Base-by-base conservation (phyloP, 1,140 invertebrate genomes). In the Scaptomyza hsui region DNA sequence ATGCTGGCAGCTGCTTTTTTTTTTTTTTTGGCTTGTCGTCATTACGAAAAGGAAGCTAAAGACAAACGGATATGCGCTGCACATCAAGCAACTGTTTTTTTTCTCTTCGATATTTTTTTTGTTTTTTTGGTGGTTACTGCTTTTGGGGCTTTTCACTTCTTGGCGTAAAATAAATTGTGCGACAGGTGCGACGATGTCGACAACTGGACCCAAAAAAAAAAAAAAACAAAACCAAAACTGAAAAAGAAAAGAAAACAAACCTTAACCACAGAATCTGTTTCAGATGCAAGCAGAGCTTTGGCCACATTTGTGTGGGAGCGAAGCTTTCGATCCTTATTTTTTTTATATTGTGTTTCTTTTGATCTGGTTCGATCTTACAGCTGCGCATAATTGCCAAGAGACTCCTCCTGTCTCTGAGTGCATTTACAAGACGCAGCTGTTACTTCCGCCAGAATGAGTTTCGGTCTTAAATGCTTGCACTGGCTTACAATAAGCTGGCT, bases 41-140 rank as follows among this genome's bases (percentile, higher is more conserved):
- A 81, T 88, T 86, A 86, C 81, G 62, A 81, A 85, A 81, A 85
- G 81, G 81, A 85, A 86, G 81, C 81, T 86, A 86, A 86, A 86
- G 81, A 88, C 81, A 86, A 85, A 86, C 82, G 81, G 81, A 86
- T 86, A 86, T 86, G 82, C 81, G 77, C 62, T 67, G 77, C 81
- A 81, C 77, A 85, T 85, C 81, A 85, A 85, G 81, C 81, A 86
- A 86, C 81, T 86, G 81, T 80, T 71, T 86, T 78, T 74, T 64
- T 42, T 45, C 52, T 21, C 44, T 16, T 18, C 3, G 35, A 55
- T 65, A n/a, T n/a, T n/a, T n/a, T n/a, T 51, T 56, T 72, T 55
- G 18, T 39, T 59, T 74, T 82, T 83, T 79, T 63, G 52, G 70
- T 42, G 59, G 60, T 86, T 83, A 61, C 59, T 74, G 64, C 64